Conservation (phyloP, 2,888 invertebrate genomes). For the Dasypolia templi region DNA sequence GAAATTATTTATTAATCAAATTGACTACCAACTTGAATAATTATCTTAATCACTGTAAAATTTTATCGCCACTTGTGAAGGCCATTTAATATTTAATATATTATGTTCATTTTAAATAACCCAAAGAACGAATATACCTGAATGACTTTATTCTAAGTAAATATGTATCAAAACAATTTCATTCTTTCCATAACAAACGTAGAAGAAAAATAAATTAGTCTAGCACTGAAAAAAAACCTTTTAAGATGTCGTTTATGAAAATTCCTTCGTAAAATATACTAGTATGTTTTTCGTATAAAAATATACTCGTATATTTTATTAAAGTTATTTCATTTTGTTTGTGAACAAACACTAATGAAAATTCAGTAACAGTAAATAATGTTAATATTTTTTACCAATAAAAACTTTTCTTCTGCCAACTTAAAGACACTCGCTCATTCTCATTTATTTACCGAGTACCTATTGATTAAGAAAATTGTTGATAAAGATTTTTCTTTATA, state of each 20-base stretch:
- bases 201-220: neutral
- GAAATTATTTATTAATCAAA: neutral
- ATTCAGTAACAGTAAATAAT: constrained; percentile 1
- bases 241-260: no score
- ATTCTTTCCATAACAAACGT: neutral
- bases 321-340: constrained; percentile 11
- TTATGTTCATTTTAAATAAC: neutral
- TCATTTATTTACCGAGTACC: neutral
- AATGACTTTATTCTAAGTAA: neutral
- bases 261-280: no score
- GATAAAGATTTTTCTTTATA: neutral
- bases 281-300: no score
- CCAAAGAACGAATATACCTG: neutral
- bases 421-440: neutral
- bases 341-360: no score
- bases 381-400: neutral
- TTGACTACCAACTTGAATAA: neutral
- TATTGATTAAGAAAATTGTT: neutral
- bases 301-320: no score
- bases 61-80: neutral
- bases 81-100: no score
- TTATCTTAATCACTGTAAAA: neutral
- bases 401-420: constrained; percentile 5
- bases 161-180: neutral
- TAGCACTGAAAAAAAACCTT: neutral